A percentile compares a stretch with the other conserved stretches of the same genome.
phyloP scores from a whole-genome alignment of 2,113 vertebrate genomes.

The Columba livia region DNA sequence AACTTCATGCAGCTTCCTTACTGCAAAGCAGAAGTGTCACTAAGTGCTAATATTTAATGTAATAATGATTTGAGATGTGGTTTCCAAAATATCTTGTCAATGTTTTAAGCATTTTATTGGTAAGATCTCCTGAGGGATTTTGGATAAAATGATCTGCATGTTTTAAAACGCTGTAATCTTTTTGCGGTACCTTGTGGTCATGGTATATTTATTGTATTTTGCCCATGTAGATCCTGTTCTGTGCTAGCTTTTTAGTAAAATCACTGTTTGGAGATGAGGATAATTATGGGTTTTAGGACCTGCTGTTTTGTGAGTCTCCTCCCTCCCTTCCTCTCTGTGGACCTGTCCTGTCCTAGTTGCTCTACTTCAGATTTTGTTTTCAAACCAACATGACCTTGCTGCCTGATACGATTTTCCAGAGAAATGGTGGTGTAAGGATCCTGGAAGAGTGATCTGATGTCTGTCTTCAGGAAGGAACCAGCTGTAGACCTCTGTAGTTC shows the following conservation, averaged over 20 bases:
- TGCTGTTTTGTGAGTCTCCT: not conserved
- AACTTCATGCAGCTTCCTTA: slow-evolving; percentile 1
- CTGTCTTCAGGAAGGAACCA: not conserved
- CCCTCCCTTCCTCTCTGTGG: not conserved
- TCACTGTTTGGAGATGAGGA: fast-evolving
- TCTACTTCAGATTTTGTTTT: not conserved
- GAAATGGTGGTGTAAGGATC: not conserved
- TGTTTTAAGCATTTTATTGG: slow-evolving; percentile 19
- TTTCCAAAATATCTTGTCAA: slow-evolving; percentile 4
- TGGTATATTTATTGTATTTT: not conserved
- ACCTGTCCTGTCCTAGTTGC: not conserved
- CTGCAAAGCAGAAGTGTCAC: not conserved
- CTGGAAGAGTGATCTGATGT: not conserved
- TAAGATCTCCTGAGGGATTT: not conserved
- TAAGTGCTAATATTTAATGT: not conserved
- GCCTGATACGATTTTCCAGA: not conserved
- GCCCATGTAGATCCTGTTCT: not conserved
- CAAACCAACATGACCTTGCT: not conserved
- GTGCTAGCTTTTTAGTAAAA: not conserved
- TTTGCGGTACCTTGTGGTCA: not conserved
- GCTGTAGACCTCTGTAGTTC: not conserved
- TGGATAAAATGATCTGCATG: not conserved
- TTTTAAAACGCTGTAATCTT: not conserved
- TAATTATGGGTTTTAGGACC: not conserved
- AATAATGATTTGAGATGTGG: not conserved